phyloP scores from a whole-genome alignment of 2,888 invertebrate genomes.

The Iphiclides podalirius region DNA sequence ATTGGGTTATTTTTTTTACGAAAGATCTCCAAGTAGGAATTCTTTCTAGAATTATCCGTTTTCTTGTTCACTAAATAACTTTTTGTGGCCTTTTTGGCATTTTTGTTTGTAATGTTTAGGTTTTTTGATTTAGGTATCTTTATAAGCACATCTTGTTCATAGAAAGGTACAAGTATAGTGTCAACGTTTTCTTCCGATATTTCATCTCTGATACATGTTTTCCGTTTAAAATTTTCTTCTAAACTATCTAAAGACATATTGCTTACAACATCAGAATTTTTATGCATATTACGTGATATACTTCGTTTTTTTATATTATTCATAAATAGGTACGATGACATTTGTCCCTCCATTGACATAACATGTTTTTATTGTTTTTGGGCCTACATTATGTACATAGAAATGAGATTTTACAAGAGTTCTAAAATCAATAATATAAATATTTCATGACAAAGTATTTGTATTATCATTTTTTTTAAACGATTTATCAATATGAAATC shows the following conservation, averaged over 20 bases:
- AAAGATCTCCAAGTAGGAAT: conserved; percentile 63
- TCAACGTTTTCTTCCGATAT: conserved; percentile 52
- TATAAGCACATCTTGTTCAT: conserved; percentile 69
- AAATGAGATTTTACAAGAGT: not conserved
- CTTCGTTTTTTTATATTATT: conserved; percentile 47
- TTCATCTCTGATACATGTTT: conserved; percentile 35
- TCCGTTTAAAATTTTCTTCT: conserved; percentile 47
- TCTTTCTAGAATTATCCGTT: conserved; percentile 38
- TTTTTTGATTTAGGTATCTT: conserved; percentile 47
- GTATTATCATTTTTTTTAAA: too few relatives aligned
- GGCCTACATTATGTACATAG: conserved; percentile 15
- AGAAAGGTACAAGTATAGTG: conserved; percentile 70
- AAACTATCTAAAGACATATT: conserved; percentile 66
- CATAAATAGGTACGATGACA: conserved; percentile 52
- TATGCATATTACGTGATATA: conserved; percentile 46
- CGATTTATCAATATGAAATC: too few relatives aligned
- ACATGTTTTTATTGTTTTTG: conserved; percentile 3
- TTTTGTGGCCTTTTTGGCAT: conserved; percentile 22
- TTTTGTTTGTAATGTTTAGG: not conserved
- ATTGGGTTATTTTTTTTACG: conserved; percentile 55
- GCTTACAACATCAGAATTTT: conserved; percentile 49
- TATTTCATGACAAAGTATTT: too few relatives aligned
- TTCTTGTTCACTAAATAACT: conserved; percentile 61
- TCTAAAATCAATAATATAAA: too few relatives aligned
- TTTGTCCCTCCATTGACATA: conserved; percentile 39